Evolutionary conservation across 2,888 invertebrate species (phyloP), one percentile per base, ranked within the genome.

Genomic region (Hirudinaria manillensis): DNA sequence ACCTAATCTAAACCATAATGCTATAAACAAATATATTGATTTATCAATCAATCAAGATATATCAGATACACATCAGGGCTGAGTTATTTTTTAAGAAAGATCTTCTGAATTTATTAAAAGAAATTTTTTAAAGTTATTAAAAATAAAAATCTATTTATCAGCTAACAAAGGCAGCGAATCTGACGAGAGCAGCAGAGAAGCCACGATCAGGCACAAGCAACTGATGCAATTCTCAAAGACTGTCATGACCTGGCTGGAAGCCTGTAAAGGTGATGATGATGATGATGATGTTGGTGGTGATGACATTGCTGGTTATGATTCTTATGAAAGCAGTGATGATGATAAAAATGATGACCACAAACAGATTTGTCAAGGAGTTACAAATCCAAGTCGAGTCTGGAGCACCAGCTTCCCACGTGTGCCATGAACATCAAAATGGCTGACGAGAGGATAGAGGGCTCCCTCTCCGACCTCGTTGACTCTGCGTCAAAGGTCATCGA

Each of bases 401-500:
- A 87, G 78, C 84, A 85, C 76, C 85, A 87, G 78, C 79, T 87
- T 70, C 86, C 87, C 6, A 86, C 85, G 72, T 83, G 84, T 2
- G 83, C 85, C 24, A 84, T 85, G 79, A 83, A 84, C 77, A 80
- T 87, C 75, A 83, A 84, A 76, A 85, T 86, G 13, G 86, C 86
- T 16, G 86, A 87, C 79, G 86, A 86, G 76, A 68, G 68, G 36
- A 32, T 68, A 1, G n/a, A 34, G n/a, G 68, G 36, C 36, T 34
- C 34, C 21, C n/a, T 68, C 16, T n/a, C 32, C 27, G 36, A 68
- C n/a, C 36, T 68, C n/a, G 24, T 29, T 16, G 29, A 61, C n/a
- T 29, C 24, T 7, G 29, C 13, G 24, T 61, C 61, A 4, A 61
- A 61, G 61, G 61, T 61, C 10, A 7, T 45, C 45, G 16, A 1